These are phyloP conservation scores for Brachionus koreanus DNA, from an alignment of 1,140 invertebrate genomes.

Conservation along the genomic window DNA sequence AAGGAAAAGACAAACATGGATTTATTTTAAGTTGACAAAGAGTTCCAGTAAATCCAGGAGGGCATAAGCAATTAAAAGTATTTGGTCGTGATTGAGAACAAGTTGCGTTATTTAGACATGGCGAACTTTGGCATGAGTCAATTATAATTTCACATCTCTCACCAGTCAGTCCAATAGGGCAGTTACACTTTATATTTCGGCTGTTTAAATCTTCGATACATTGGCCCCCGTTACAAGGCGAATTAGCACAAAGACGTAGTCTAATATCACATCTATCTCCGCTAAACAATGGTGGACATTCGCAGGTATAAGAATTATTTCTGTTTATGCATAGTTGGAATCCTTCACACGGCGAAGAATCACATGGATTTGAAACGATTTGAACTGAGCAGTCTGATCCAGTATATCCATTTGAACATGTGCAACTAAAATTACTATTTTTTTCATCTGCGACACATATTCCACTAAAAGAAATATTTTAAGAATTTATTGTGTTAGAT, in stretches of 20 bases:
- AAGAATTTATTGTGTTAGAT: background rate
- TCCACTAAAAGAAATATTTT: background rate
- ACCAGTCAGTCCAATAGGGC: slow-evolving; percentile 8
- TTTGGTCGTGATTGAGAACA: slow-evolving; percentile 2
- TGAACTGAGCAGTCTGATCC: slow-evolving; percentile 17
- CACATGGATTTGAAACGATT: slow-evolving; percentile 58
- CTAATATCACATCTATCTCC: slow-evolving; percentile 26
- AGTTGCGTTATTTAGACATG: slow-evolving; percentile 22
- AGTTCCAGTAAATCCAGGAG: background rate
- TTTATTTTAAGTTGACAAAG: slow-evolving; percentile 9
- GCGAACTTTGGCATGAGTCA: background rate
- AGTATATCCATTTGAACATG: background rate
- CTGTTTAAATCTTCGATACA: slow-evolving; percentile 28
- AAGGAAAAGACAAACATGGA: slow-evolving; percentile 46
- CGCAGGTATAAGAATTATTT: slow-evolving; percentile 11
- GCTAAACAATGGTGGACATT: slow-evolving; percentile 13
- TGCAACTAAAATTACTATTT: slow-evolving; percentile 47
- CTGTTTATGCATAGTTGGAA: slow-evolving; percentile 46
- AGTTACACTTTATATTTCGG: background rate
- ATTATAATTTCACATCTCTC: background rate
- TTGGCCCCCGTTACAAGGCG: slow-evolving; percentile 30
- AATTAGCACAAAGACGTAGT: slow-evolving; percentile 51
- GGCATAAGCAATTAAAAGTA: slow-evolving; percentile 47
- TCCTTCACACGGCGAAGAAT: slow-evolving; percentile 47
- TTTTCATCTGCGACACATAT: slow-evolving; percentile 42